Base-by-base conservation (phyloP, 2,797 vertebrate species). In the Oreortyx pictus region DNA sequence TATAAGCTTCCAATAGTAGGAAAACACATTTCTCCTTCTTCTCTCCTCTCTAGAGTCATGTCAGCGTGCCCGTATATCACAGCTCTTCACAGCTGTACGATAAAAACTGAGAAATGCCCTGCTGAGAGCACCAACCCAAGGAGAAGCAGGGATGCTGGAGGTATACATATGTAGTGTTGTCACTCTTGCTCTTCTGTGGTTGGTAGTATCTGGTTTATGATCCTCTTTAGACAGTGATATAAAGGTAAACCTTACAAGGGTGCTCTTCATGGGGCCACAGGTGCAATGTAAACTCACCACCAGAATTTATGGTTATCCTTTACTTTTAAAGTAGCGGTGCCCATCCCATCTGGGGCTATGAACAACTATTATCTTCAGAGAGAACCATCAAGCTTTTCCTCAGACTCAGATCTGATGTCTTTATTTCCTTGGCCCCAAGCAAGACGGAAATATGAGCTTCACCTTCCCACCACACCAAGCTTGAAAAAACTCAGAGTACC, bases 331-430 rank as follows among this genome's bases (percentile, higher is more conserved):
- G 50, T 33, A 87, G 60, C 6, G 22, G 7, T 49, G 43, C 37
- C n/a, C 83, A 86, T 31, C 27, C 50, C 84, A 39, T 8, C 35
- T 49, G 33, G 23, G n/a, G 13, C 57, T 61, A 80, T 43, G 64
- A 82, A 65, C 35, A 86, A 49, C 14, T 35, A 13, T 7, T 39
- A 31, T 10, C 14, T 65, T 57, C 78, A 79, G n/a, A 49, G 10
- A 89, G 79, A 85, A 94, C 81, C 19, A 49, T 14, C 10, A 80
- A 80, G 47, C 9, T 82, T 80, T 77, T 74, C 37, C 68, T 85
- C 68, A 50, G 62, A 83, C 64, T 88, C 57, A 84, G 25, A 80
- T 46, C 61, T 89, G 41, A 74, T 29, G 11, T 24, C 67, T 76
- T 87, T 46, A 77, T 61, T 87, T 85, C 61, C 73, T 64, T 50